These are phyloP conservation scores for Epizoanthus illoricatus DNA, from an alignment of 92 coral and sea anemone genomes.

Conservation along the genomic window DNA sequence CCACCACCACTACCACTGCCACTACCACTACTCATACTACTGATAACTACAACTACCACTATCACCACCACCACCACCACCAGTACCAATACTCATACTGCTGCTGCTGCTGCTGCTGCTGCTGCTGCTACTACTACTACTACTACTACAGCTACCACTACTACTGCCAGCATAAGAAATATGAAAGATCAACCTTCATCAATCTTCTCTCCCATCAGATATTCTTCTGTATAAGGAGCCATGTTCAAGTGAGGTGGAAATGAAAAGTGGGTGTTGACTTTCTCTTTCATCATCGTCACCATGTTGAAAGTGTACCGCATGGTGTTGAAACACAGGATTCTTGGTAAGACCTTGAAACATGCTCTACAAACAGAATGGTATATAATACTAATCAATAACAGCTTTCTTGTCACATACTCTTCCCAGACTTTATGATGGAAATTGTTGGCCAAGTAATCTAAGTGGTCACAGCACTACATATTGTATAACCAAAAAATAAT, in stretches of 20 bases:
- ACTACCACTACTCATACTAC: neutral
- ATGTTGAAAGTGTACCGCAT: conserved; percentile 99
- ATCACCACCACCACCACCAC: too few species aligned
- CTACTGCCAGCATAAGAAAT: neutral
- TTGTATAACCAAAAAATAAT: too few species aligned
- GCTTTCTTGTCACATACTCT: neutral
- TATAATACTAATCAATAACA: neutral
- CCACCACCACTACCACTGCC: neutral
- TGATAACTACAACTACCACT: too few species aligned
- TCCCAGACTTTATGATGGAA: too few species aligned
- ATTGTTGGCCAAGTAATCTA: too few species aligned
- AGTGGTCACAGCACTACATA: too few species aligned
- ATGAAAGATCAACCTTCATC: conserved; percentile 69
- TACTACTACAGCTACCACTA: too few species aligned
- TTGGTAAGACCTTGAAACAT: conserved; percentile 95
- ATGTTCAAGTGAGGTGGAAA: conserved; percentile 97
- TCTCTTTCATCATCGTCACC: conserved; percentile 99
- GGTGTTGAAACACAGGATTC: conserved; percentile 98
- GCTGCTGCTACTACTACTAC: too few species aligned
- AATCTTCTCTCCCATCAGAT: conserved; percentile 95
- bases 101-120: too few species aligned
- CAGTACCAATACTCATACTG: too few species aligned
- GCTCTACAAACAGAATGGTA: conserved; percentile 58
- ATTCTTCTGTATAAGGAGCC: conserved; percentile 99
- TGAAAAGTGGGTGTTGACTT: conserved; percentile 98